Evolutionary conservation across 2,888 invertebrate genomes (phyloP).

Genomic region (Lasioglossum villosulum): DNA sequence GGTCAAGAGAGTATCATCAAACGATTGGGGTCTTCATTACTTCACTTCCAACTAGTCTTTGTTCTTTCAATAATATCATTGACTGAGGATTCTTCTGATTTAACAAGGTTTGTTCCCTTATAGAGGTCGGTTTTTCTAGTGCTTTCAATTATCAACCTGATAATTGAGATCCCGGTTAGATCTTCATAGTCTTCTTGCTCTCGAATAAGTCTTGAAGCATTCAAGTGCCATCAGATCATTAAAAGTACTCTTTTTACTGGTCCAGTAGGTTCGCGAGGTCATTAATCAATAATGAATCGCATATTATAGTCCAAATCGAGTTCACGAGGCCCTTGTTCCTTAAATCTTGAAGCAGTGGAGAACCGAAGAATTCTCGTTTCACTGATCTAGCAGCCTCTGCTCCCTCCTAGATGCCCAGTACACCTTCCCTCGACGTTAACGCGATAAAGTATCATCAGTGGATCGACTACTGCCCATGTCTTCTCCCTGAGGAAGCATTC

Average conservation of each 20-base stretch:
- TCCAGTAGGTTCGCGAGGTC: neutral
- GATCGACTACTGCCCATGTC: neutral
- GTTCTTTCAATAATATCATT: neutral
- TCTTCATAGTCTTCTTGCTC: neutral
- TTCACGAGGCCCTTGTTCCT: neutral
- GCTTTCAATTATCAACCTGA: neutral
- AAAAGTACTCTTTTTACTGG: neutral
- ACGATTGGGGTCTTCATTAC: neutral
- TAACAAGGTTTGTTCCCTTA: neutral
- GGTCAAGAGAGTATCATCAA: neutral
- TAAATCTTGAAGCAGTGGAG: neutral
- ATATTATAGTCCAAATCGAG: neutral
- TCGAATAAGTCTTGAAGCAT: neutral
- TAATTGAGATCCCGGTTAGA: neutral
- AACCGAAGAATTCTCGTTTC: neutral
- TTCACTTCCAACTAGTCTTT: neutral
- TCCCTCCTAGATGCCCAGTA: neutral
- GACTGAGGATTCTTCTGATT: neutral
- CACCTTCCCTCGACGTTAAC: neutral
- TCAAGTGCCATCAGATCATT: neutral
- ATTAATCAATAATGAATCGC: neutral
- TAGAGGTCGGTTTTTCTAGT: neutral
- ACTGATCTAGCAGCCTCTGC: neutral
- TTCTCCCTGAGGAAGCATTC: slow-evolving; percentile 1
- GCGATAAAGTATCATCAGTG: neutral